These are phyloP conservation scores for Narcine bancroftii DNA, from an alignment of 2,113 vertebrate genomes.

Conservation along the genomic window DNA sequence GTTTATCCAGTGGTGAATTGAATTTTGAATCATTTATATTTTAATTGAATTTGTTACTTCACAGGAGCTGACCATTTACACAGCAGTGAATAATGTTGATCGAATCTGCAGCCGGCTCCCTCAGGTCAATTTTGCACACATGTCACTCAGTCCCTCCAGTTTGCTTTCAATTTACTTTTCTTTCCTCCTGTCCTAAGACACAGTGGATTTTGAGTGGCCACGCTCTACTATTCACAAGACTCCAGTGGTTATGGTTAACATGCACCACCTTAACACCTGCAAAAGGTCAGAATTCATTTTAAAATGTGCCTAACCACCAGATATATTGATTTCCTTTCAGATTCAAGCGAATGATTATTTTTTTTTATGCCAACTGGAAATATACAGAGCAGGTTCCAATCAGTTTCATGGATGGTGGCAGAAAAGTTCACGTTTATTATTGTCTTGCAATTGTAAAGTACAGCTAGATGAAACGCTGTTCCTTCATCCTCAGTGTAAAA, in stretches of 20 bases:
- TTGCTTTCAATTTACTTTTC: neutral
- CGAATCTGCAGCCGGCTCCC: neutral
- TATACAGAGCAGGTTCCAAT: neutral
- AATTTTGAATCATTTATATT: constrained; percentile 32
- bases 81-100: neutral
- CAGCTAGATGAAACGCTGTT: too few relatives aligned
- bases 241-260: neutral
- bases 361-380: neutral
- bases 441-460: too few relatives aligned
- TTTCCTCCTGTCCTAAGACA: neutral
- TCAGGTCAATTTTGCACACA: neutral
- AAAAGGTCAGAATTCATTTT: neutral
- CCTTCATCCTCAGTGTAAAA: too few relatives aligned
- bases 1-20: constrained; percentile 28
- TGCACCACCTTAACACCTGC: neutral
- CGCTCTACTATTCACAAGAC: neutral
- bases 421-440: too few relatives aligned
- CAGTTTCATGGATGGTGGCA: neutral
- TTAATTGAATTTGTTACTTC: constrained; percentile 30
- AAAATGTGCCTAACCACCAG: neutral
- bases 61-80: constrained; percentile 14
- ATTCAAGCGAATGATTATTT: neutral
- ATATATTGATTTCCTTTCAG: neutral
- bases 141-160: neutral
- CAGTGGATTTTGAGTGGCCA: neutral